Evolutionary conservation across 2,888 invertebrate genomes (phyloP).

Genomic region (Halocaridina rubra): DNA sequence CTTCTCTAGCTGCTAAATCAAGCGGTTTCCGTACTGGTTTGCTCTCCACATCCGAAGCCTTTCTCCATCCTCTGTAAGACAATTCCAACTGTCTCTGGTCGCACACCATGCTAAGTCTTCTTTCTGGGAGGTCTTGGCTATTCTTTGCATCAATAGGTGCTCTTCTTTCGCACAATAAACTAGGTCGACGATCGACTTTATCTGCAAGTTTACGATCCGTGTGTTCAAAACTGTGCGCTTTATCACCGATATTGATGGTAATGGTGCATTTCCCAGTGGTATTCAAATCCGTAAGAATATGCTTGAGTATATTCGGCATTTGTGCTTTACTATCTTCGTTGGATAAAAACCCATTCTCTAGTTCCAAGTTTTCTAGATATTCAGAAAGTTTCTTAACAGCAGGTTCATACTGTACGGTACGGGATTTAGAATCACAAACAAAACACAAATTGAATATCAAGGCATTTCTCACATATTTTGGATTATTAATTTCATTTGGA

Average conservation of each 20-base stretch:
- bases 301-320: slow-evolving; percentile 79
- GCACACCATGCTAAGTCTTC: slow-evolving; percentile 35
- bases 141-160: neutral
- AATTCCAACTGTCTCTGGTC: slow-evolving; percentile 20
- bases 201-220: neutral
- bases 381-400: slow-evolving; percentile 94
- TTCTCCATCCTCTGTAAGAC: slow-evolving; percentile 7
- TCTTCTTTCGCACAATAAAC: slow-evolving; percentile 21
- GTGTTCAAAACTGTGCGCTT: neutral
- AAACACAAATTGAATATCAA: slow-evolving; percentile 95
- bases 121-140: neutral
- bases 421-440: slow-evolving; percentile 89
- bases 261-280: slow-evolving; percentile 78
- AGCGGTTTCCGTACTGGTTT: slow-evolving; percentile 13
- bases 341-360: slow-evolving; percentile 87
- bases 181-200: slow-evolving; percentile 27
- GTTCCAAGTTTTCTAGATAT: slow-evolving; percentile 88
- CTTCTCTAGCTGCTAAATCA: slow-evolving; percentile 4
- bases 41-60: slow-evolving; percentile 17
- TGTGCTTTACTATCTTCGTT: slow-evolving; percentile 76
- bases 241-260: slow-evolving; percentile 24
- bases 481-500: slow-evolving; percentile 88
- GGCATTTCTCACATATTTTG: slow-evolving; percentile 92
- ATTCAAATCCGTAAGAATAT: slow-evolving; percentile 85
- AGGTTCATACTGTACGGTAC: slow-evolving; percentile 92